Conservation (phyloP, 2,797 vertebrate species). For the Pangasius mekongensis region DNA sequence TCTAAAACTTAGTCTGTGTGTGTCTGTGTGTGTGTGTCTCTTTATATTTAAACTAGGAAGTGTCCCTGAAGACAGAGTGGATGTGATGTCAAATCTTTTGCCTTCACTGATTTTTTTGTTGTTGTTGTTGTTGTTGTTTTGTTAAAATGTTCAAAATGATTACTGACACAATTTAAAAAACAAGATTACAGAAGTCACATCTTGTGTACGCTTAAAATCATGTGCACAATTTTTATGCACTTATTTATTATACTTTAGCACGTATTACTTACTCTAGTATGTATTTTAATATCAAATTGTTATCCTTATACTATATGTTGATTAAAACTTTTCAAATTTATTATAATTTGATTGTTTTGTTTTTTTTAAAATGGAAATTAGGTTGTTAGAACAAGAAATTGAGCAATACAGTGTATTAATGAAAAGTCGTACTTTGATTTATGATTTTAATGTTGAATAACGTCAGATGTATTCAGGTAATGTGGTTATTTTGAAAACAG, state of each 20-base stretch:
- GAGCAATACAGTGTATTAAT: background rate
- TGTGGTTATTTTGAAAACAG: background rate
- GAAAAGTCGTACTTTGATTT: background rate
- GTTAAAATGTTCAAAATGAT: background rate
- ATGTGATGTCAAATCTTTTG: background rate
- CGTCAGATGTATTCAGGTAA: background rate
- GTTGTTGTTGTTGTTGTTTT: background rate
- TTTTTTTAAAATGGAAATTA: background rate
- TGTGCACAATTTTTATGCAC: background rate
- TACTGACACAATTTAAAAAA: background rate
- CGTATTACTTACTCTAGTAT: background rate
- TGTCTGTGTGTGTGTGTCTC: slow-evolving; percentile 21
- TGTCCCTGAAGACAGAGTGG: background rate
- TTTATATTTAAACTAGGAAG: slow-evolving; percentile 10
- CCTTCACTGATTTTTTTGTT: background rate
- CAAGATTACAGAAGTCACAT: background rate
- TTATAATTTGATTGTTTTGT: background rate
- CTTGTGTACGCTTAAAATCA: background rate
- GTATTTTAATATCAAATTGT: background rate
- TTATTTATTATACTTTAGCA: background rate
- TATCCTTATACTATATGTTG: background rate
- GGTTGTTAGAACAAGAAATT: background rate
- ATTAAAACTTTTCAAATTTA: background rate
- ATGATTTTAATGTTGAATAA: background rate
- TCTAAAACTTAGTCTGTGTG: slow-evolving; percentile 16